These are phyloP conservation scores for Alcedo atthis DNA, from an alignment of 2,797 vertebrate species.

Conservation along the genomic window DNA sequence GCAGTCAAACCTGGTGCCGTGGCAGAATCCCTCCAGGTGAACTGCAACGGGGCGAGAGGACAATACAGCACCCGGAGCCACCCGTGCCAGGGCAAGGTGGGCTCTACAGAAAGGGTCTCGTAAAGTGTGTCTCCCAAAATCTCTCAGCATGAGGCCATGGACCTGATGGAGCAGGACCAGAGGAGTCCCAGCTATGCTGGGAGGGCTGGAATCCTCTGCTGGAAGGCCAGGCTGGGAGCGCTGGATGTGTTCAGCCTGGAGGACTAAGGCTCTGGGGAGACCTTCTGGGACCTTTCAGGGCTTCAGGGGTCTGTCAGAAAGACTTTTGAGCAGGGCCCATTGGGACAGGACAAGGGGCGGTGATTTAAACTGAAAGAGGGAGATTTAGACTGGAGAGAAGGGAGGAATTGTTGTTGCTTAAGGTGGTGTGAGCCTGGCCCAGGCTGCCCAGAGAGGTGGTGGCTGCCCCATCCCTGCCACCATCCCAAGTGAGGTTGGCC, in stretches of 20 bases:
- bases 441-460: too few relatives aligned
- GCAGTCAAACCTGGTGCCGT: conserved; percentile 85
- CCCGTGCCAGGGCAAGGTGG: not conserved
- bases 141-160: not conserved
- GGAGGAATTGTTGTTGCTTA: not conserved
- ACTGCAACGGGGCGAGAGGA: conserved; percentile 73
- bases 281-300: too few relatives aligned
- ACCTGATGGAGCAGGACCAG: not conserved
- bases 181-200: not conserved
- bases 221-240: not conserved
- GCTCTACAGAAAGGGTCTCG: not conserved
- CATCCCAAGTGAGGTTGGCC: not conserved
- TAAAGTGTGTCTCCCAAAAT: not conserved
- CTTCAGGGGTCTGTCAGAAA: too few relatives aligned
- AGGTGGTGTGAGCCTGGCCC: not conserved
- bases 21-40: conserved; percentile 88
- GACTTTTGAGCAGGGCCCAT: not conserved
- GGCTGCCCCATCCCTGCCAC: too few relatives aligned
- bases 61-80: not conserved
- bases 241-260: too few relatives aligned
- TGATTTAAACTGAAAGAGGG: not conserved
- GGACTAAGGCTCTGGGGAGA: too few relatives aligned
- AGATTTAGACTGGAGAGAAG: not conserved
- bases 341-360: not conserved
- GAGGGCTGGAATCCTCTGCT: not conserved